Base-by-base conservation (phyloP, 2,797 vertebrate genomes). In the Streptopelia turtur region DNA sequence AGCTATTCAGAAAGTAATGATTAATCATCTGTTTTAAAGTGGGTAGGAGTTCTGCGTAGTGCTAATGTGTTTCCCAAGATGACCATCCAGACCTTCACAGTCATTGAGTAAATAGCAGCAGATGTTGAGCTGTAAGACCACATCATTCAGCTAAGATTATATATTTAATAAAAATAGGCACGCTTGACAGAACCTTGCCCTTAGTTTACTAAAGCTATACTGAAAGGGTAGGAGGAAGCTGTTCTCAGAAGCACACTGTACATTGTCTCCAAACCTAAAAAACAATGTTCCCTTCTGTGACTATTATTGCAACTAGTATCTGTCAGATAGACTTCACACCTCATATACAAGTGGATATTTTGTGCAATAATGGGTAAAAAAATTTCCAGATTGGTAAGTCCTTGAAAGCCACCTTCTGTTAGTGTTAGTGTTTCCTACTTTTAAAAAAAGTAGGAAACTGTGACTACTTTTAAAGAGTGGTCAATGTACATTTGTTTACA, bases 111-210 rank as follows among this genome's bases (percentile, higher is more conserved):
- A 96, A 93, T 18, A 94, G 45, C 33, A 94, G 70, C 89, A 96
- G 90, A 96, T 86, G 93, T 60, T 96, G 87, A 94, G 72, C 83
- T 94, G 39, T 63, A 84, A 82, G 70, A 53, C 35, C 85, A 66
- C 66, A 87, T 72, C 53, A 92, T 93, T 88, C 63, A 93, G 71
- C 47, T 94, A 92, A 91, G 74, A 95, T 91, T 85, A 74, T 77
- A 76, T 95, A 96, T 89, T 91, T 87, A 95, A 95, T 92, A 95
- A 91, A 91, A 93, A 83, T 16, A 90, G 78, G 87, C 64, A 75
- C 43, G 66, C 75, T 82, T 77, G 60, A 90, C 53, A 92, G 79
- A 93, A 80, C n/a, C 37, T 66, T 75, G 13, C 31, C 22, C 27
- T 80, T 85, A 39, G 33, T 63, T 85, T 87, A 78, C 61, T 83